These are phyloP conservation scores for Diogma glabrata DNA, from an alignment of 2,888 invertebrate genomes.

Conservation along the genomic window DNA sequence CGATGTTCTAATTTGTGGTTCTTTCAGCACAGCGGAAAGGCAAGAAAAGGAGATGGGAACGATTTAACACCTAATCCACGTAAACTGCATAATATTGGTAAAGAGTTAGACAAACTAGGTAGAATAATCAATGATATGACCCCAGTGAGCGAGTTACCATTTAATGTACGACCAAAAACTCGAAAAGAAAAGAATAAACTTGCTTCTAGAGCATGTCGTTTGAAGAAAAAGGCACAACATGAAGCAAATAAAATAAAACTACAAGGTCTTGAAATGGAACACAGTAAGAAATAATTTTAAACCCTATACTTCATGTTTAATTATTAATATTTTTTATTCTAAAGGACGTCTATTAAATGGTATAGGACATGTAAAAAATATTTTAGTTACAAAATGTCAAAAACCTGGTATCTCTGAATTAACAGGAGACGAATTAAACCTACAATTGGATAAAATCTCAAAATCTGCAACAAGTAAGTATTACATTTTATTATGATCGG, in stretches of 20 bases:
- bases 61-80: constrained; percentile 91
- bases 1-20: constrained; percentile 2
- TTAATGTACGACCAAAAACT: constrained; percentile 80
- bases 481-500: too few species aligned
- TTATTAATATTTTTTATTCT: constrained; percentile 25
- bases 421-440: constrained; percentile 47
- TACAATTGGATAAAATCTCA: constrained; percentile 57
- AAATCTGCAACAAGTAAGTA: constrained; percentile 60
- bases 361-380: constrained; percentile 64
- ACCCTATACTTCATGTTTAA: constrained; percentile 1
- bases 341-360: constrained; percentile 67
- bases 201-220: constrained; percentile 89
- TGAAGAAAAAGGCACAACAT: constrained; percentile 98
- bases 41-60: constrained; percentile 93
- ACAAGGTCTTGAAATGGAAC: constrained; percentile 85
- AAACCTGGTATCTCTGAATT: constrained; percentile 20
- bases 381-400: constrained; percentile 50
- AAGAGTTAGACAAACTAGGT: constrained; percentile 81
- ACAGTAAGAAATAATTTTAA: constrained; percentile 57
- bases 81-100: constrained; percentile 82
- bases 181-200: constrained; percentile 96
- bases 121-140: constrained; percentile 92
- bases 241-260: constrained; percentile 97
- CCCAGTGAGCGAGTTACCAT: constrained; percentile 85
- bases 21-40: constrained; percentile 62